Evolutionary conservation across 2,888 invertebrate species (phyloP), one percentile per base, ranked within the genome.

Genomic region (Lypha dubia): DNA sequence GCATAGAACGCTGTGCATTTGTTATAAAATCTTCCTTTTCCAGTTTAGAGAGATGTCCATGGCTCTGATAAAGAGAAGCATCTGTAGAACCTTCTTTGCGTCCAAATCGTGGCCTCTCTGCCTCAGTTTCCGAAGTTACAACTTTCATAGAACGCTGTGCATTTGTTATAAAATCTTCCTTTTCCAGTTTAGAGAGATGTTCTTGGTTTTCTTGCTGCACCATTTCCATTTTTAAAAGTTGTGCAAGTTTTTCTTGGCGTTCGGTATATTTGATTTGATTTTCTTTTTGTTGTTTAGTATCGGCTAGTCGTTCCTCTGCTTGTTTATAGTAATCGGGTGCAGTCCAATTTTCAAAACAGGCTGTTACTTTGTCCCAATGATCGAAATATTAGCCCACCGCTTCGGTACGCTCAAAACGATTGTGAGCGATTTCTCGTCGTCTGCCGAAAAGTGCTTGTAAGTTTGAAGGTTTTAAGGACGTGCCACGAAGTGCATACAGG

Each of bases 191-290:
- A 9, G 87, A 87, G 4, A 86, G 84, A n/a, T 88, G 86, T 1
- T 87, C 60, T n/a, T n/a, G n/a, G n/a, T n/a, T n/a, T n/a, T n/a
- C n/a, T n/a, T n/a, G n/a, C n/a, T n/a, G n/a, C n/a, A n/a, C n/a
- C n/a, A n/a, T 93, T 87, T 95, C 95, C 86, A 93, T 93, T 63
- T 93, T 93, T 41, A 95, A 88, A 88, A 95, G 91, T 84, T 93
- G 88, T 71, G 93, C 93, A 13, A 95, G 88, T 87, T 94, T 94
- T 58, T 93, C 93, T n/a, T 94, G 93, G 0, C 95, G 92, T 79
- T 93, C 93, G 65, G 93, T 93, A 41, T 95, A 89, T 70, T 93
- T 92, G 68, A 91, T 89, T 51, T 92, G 90, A 81, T 93, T 93
- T 1, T 92, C 90, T 68, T 91, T 89, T 65, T 92, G 88, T 1